Evolutionary conservation across 1,140 invertebrate genomes (phyloP), one percentile per base, ranked within the genome.

Genomic region (Drosophila tsacasi): DNA sequence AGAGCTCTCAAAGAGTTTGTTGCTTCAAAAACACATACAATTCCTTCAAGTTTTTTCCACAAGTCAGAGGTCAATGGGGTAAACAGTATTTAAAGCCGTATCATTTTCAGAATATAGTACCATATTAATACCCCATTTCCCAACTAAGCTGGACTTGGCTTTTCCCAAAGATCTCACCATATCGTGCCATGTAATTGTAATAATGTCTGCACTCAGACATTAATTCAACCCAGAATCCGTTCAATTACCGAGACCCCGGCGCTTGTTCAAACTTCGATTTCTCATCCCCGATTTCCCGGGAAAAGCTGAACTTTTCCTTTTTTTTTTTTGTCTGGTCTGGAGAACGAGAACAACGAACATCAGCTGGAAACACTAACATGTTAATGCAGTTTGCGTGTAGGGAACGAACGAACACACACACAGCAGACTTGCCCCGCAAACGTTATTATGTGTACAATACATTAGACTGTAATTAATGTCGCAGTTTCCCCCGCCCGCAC

Each of bases 381-480:
- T 35, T 82, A 76, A 86, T 87, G 83, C 83, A 79, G 83, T 83
- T 86, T 85, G 63, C 68, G 69, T 80, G 77, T 80, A 46, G 19
- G 19, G 27, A 13, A 39, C 37, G 12, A 5, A 37, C 35, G 13
- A 5, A 37, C 39, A 9, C 40, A 19, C 47, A 57, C 49, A 15
- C 30, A 13, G 39, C 15, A 64, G 7, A 65, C 10, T 12, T 6
- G 1, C 47, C 59, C 13, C 49, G 8, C n/a, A 25, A 39, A 61
- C 13, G 15, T 44, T 23, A 60, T 35, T 46, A 79, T 78, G 58
- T 42, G 46, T 54, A 73, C 52, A 63, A 69, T 66, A 79, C 80
- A 79, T 79, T 83, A 71, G 75, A 40, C 63, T 76, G 69, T 87
- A 86, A 87, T 87, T 87, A 87, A 87, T 89, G 83, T 77, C 72